Evolutionary conservation across 2,888 invertebrate genomes (phyloP).

Genomic region (Shargacucullia verbasci): DNA sequence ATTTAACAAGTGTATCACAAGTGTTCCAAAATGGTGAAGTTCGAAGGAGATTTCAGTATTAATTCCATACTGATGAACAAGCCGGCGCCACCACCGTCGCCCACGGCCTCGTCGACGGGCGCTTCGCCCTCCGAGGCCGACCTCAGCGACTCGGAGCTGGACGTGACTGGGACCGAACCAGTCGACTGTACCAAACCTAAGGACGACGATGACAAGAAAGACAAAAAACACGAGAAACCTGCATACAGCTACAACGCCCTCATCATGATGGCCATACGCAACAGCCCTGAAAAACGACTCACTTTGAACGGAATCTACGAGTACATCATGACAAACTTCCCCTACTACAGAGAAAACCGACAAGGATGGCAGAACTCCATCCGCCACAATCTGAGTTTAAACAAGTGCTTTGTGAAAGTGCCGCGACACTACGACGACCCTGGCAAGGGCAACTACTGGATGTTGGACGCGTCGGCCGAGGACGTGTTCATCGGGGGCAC

Average conservation of each 20-base stretch:
- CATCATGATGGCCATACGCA: conserved; percentile 99
- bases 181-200: conserved; percentile 91
- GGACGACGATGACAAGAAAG: conserved; percentile 75
- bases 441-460: conserved; percentile 99
- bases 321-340: conserved; percentile 99
- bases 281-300: conserved; percentile 97
- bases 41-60: conserved; percentile 94
- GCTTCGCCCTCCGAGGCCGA: conserved; percentile 80
- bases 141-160: conserved; percentile 91
- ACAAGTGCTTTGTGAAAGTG: conserved; percentile 99
- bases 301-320: conserved; percentile 99
- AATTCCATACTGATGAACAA: conserved; percentile 92
- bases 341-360: conserved; percentile 99
- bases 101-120: conserved; percentile 78
- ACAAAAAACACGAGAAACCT: conserved; percentile 96
- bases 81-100: conserved; percentile 82
- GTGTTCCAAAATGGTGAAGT: conserved; percentile 86
- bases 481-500: conserved; percentile 99
- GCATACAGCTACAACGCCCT: conserved; percentile 99
- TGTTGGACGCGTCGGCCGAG: conserved; percentile 99
- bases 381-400: conserved; percentile 98
- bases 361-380: conserved; percentile 99
- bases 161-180: conserved; percentile 94
- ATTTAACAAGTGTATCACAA: conserved; percentile 64
- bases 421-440: conserved; percentile 99